phyloP scores from a whole-genome alignment of 2,113 vertebrate genomes.

The Phylloscopus trochilus region DNA sequence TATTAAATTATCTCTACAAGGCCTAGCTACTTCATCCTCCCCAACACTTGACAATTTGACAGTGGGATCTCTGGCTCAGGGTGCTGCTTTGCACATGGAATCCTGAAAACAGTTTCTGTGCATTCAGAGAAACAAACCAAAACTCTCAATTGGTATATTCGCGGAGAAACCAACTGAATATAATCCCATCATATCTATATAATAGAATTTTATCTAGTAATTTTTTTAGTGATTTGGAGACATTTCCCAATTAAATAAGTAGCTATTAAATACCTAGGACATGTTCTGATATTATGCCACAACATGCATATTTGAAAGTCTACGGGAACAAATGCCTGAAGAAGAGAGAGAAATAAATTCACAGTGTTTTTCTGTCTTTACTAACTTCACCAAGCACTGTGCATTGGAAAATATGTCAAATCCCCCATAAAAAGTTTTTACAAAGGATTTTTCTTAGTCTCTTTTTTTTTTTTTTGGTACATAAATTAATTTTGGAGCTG shows the following conservation, averaged over 20 bases:
- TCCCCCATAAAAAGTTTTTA: neutral
- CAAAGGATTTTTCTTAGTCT: neutral
- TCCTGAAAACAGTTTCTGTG: neutral
- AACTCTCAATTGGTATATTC: neutral
- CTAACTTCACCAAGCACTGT: neutral
- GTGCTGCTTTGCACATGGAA: neutral
- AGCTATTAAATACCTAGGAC: neutral
- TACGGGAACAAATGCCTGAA: neutral
- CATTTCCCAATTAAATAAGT: neutral
- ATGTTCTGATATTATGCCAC: neutral
- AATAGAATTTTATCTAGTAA: fast-evolving
- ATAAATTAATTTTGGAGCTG: neutral
- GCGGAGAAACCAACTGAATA: neutral
- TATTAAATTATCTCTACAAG: too few relatives aligned
- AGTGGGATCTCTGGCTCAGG: neutral
- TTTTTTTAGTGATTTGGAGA: neutral
- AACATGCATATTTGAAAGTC: neutral
- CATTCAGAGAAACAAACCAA: neutral
- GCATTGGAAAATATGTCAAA: neutral
- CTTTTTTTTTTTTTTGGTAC: neutral
- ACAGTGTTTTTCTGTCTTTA: neutral
- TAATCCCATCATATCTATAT: neutral
- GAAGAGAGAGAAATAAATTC: neutral
- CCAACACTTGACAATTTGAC: fast-evolving
- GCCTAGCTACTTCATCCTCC: too few relatives aligned